Base-by-base conservation (phyloP, 2,797 vertebrate species). In the Acipenser oxyrinchus region DNA sequence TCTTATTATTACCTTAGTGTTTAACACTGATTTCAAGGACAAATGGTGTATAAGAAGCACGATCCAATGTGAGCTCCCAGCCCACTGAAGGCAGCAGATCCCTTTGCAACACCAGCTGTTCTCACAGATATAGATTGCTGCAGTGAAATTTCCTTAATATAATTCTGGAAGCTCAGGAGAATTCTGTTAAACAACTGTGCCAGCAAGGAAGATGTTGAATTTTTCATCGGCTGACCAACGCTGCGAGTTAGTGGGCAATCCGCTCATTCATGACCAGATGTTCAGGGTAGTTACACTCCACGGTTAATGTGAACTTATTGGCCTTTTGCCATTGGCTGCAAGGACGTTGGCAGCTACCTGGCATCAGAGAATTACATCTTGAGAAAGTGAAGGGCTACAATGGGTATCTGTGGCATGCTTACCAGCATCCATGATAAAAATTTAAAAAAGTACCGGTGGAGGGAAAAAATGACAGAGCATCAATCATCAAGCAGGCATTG, bases 231-330 rank as follows among this genome's bases (percentile, higher is more conserved):
- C 84, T 92, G 89, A 91, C 90, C 89, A 88, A 87, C 73, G 79
- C 84, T 78, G 90, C 85, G 90, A 89, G 90, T 93, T 89, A 91
- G 93, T 88, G 92, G 94, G 93, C 94, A 94, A 88, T 84, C 82
- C 90, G 87, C 91, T 95, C 95, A 95, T 96, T 97, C 94, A 94
- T 95, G 96, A 95, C 94, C 96, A 99, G 96, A 99, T 99, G 96
- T 98, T 99, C 94, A 89, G 93, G 67, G 90, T 90, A 90, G 94
- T 93, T 93, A 88, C 74, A 81, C 94, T 89, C 94, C 70, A 89
- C 93, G 91, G 96, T 92, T 92, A 93, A 91, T 90, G 86, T 95
- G 95, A 96, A 96, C 96, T 90, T 89, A 82, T 90, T 93, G 95
- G 93, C 95, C 95, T 91, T 86, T 87, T 84, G 86, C 93, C 83